Evolutionary conservation across 2,888 invertebrate species (phyloP).

Genomic region (Rhagophthalmus giganteus): DNA sequence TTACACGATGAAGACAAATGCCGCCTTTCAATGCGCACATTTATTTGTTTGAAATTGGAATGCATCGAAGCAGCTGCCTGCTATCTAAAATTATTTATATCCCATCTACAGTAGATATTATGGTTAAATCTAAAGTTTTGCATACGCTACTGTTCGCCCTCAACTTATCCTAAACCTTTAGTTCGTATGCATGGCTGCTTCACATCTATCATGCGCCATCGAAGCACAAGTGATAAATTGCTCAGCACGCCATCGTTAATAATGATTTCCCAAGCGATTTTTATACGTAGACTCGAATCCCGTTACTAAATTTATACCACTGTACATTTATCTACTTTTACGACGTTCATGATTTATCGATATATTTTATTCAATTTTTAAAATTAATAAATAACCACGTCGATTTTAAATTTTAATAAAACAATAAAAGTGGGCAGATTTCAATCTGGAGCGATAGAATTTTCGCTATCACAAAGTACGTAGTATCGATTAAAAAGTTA

Average conservation of each 20-base stretch:
- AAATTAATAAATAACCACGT: too few species aligned
- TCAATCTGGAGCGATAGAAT: too few species aligned
- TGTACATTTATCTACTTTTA: conserved; percentile 43
- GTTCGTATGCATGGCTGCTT: conserved; percentile 35
- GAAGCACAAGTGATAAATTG: conserved; percentile 45
- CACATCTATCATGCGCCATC: conserved; percentile 45
- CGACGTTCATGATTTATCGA: conserved; percentile 32
- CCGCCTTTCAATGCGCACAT: conserved; percentile 50
- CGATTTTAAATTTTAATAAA: too few species aligned
- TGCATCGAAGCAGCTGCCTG: conserved; percentile 35
- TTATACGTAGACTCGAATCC: conserved; percentile 35
- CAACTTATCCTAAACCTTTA: conserved; percentile 16
- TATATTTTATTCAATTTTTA: too few species aligned
- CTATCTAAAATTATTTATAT: conserved; percentile 25
- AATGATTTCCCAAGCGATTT: conserved; percentile 49
- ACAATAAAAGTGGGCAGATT: too few species aligned
- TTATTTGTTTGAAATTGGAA: conserved; percentile 48
- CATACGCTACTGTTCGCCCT: conserved; percentile 14
- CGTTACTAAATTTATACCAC: conserved; percentile 41
- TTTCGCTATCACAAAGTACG: too few species aligned
- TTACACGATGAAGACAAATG: conserved; percentile 54
- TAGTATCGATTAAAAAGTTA: too few species aligned
- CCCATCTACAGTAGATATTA: conserved; percentile 4
- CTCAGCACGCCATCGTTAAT: conserved; percentile 45
- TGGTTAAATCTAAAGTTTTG: conserved; percentile 15